Evolutionary conservation across 2,113 vertebrate species (phyloP).

Genomic region (Zosterops borbonicus): DNA sequence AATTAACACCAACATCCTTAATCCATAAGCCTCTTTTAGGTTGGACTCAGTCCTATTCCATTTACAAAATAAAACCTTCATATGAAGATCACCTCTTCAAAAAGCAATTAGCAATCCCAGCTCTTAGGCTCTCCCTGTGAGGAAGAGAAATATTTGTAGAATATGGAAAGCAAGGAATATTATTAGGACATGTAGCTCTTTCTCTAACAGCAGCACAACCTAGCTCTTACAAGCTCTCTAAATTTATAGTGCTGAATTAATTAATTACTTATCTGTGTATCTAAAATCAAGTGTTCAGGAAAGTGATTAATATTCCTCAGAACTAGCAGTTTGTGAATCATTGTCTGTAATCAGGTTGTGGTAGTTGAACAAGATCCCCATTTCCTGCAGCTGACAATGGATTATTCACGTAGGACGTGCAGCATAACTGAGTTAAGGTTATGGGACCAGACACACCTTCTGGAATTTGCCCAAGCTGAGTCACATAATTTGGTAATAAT

Average conservation of each 20-base stretch:
- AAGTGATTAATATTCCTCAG: slow-evolving; percentile 8
- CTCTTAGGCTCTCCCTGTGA: neutral
- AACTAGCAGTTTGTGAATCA: neutral
- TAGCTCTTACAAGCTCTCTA: neutral
- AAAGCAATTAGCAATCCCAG: neutral
- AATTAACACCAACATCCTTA: neutral
- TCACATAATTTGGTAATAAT: neutral
- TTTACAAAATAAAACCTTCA: neutral
- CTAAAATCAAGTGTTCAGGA: neutral
- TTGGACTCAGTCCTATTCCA: neutral
- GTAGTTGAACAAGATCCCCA: neutral
- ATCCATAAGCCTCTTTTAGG: neutral
- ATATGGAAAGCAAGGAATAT: neutral
- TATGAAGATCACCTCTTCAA: neutral
- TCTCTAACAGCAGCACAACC: neutral
- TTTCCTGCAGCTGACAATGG: slow-evolving; percentile 45
- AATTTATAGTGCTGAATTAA: neutral
- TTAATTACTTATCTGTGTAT: neutral
- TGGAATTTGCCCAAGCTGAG: neutral
- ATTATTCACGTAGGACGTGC: slow-evolving; percentile 25
- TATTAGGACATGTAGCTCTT: neutral
- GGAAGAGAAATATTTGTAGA: neutral
- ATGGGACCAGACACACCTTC: neutral
- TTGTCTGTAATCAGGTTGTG: neutral
- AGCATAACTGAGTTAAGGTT: neutral